phyloP scores from a whole-genome alignment of 2,888 invertebrate genomes.

The Phaonia tiefii region DNA sequence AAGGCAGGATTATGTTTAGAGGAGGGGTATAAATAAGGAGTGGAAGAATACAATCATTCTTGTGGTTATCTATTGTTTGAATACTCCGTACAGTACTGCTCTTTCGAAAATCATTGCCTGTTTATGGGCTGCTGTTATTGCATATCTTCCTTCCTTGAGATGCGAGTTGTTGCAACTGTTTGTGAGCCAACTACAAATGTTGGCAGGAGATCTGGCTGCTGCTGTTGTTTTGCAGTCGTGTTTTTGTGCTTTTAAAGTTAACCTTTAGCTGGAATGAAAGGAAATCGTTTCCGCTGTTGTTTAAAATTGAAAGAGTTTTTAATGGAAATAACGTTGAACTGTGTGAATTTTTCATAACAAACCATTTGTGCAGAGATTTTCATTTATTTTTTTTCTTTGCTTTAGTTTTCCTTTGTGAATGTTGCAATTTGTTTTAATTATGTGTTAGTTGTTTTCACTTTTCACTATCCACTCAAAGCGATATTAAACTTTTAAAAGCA shows the following conservation, averaged over 20 bases:
- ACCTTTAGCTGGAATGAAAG: slow-evolving; percentile 16
- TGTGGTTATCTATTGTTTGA: too few species aligned
- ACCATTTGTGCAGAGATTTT: slow-evolving; percentile 24
- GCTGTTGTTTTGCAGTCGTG: not conserved
- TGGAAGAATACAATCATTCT: too few species aligned
- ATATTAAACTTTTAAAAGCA: slow-evolving; percentile 24
- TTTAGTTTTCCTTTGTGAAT: not conserved
- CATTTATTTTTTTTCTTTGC: not conserved
- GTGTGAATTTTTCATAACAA: slow-evolving; percentile 58
- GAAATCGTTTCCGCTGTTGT: slow-evolving; percentile 17
- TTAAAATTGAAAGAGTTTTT: slow-evolving; percentile 19
- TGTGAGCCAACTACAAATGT: not conserved
- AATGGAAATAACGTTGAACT: slow-evolving; percentile 48
- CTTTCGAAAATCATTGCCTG: too few species aligned
- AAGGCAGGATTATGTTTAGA: too few species aligned
- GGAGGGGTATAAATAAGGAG: too few species aligned
- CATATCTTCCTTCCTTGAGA: not conserved
- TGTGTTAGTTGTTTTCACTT: slow-evolving; percentile 8
- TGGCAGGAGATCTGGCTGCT: not conserved
- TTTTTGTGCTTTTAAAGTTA: not conserved
- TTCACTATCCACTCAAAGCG: not conserved
- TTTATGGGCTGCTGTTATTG: too few species aligned
- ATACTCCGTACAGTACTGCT: too few species aligned
- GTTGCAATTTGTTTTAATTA: slow-evolving; percentile 12
- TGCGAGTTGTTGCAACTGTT: not conserved